Evolutionary conservation across 2,888 invertebrate genomes (phyloP), one percentile per base, ranked within the genome.

Genomic region (Drosophila dives): DNA sequence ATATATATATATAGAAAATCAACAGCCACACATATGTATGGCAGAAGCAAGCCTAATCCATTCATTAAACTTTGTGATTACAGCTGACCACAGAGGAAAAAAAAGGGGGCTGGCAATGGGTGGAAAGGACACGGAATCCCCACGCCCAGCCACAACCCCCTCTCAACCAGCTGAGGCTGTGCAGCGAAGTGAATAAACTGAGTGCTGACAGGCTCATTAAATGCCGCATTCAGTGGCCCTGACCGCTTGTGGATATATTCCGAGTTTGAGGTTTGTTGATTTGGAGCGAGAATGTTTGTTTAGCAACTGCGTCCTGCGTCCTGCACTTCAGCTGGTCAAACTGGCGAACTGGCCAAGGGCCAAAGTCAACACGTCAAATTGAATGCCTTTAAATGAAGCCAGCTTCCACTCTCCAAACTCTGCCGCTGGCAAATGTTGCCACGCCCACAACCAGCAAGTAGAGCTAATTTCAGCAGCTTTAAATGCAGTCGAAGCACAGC

Each of bases 1-100:
- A 33, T 2, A 17, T 3, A 15, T n/a, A 17, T 15, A 38, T n/a
- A 5, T 34, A 54, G 36, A 58, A 49, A 49, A 49, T 56, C 32
- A 34, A 23, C 40, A 29, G 23, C 11, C 34, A 32, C 34, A 15
- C 20, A 6, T 7, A 55, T 4, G 34, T 11, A 11, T 0, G 1
- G 15, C 34, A 6, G 23, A 17, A 49, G 12, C 58, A 36, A 60
- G 56, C 40, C 72, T 86, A 90, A 86, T 89, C 90, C 77, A 73
- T 86, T 86, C 86, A 90, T 86, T 86, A 90, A 90, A 88, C 86
- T 86, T 90, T 79, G 75, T 86, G 90, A 89, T 89, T 90, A 89
- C 79, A 73, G 68, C 89, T 86, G 90, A 90, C 90, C 86, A 77
- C 75, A 77, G 66, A 33, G 33, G 32, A 29, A 49, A 23, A 11